phyloP scores from a whole-genome alignment of 1,140 invertebrate genomes.

The Drosophila santomea region DNA sequence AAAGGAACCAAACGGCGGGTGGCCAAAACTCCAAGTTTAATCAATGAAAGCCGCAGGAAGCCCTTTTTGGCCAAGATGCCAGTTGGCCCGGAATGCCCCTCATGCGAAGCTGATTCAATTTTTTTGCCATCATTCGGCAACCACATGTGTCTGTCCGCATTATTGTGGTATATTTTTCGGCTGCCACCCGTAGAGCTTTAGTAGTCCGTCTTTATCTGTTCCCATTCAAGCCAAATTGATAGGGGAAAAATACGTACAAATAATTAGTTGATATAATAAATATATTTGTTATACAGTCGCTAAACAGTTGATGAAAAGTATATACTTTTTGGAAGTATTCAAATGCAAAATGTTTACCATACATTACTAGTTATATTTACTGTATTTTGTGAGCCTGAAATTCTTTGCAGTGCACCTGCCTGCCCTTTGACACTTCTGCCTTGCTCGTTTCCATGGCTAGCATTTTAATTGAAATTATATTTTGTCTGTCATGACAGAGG shows the following conservation, averaged over 20 bases:
- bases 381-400: not conserved
- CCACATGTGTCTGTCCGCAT: constrained; percentile 34
- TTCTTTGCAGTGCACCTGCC: no score
- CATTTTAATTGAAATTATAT: constrained; percentile 79
- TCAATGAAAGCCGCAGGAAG: constrained; percentile 76
- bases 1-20: constrained; percentile 51
- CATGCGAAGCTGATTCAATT: not conserved
- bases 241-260: not conserved
- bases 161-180: constrained; percentile 59
- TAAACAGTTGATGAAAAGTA: no score
- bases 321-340: no score
- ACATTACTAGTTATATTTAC: no score
- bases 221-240: not conserved
- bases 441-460: constrained; percentile 56
- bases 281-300: no score
- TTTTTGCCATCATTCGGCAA: constrained; percentile 6
- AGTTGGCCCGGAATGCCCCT: not conserved
- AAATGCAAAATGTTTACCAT: no score
- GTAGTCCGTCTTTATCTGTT: constrained; percentile 29
- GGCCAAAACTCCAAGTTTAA: constrained; percentile 76
- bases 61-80: constrained; percentile 10
- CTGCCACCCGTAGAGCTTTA: constrained; percentile 56
- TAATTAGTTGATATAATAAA: not conserved
- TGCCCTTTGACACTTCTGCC: constrained; percentile 58
- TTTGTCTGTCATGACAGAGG: constrained; percentile 51